A percentile compares a stretch with the other conserved stretches of the same genome.
These are phyloP conservation scores for Artibeus lituratus DNA, from an alignment of 2,797 vertebrate species.

Conservation along the genomic window DNA sequence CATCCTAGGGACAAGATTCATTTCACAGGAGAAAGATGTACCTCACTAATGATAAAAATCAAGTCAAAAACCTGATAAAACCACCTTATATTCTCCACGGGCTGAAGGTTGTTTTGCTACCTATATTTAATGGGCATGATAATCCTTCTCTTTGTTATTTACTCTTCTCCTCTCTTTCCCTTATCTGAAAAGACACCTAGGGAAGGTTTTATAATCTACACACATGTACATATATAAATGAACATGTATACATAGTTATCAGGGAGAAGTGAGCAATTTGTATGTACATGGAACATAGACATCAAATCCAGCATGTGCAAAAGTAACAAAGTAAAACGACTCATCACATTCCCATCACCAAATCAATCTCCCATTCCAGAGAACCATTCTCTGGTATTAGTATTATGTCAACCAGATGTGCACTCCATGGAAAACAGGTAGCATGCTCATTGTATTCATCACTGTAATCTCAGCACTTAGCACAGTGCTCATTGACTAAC, in stretches of 20 bases:
- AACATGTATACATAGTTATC: background rate
- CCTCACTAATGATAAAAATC: conserved; percentile 26
- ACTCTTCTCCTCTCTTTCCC: background rate
- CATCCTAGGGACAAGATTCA: background rate
- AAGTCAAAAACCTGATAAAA: background rate
- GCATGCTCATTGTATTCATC: background rate
- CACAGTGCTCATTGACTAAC: background rate
- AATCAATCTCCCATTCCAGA: background rate
- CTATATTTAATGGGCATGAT: background rate
- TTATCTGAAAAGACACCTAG: background rate
- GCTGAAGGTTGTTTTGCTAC: background rate
- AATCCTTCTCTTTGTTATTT: background rate
- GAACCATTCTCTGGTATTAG: background rate
- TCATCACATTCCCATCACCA: background rate
- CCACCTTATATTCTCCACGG: background rate
- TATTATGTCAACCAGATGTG: background rate
- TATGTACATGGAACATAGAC: background rate
- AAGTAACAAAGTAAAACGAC: background rate
- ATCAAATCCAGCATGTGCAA: background rate
- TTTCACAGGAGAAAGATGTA: background rate
- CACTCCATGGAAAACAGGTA: background rate
- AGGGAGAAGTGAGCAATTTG: background rate
- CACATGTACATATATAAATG: background rate
- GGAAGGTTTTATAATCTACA: background rate
- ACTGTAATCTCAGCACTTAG: background rate